Base-by-base conservation (phyloP, 2,797 vertebrate species). In the Parotocinclus haroldoi region DNA sequence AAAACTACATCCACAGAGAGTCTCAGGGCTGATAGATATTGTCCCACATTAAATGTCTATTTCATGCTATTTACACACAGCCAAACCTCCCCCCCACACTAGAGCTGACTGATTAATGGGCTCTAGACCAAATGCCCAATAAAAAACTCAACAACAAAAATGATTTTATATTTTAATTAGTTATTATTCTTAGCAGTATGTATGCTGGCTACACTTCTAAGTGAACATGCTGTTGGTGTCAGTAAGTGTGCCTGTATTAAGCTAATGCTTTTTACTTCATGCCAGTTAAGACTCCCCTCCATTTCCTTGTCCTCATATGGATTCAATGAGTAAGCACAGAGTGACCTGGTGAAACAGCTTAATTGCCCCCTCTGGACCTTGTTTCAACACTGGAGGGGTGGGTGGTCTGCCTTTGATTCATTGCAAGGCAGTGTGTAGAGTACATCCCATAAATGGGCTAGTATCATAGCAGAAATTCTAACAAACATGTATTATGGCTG, bases 401-500 rank as follows among this genome's bases (percentile, higher is more conserved):
- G 86, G 85, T 88, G 85, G 85, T 86, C 86, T 57, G 12, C n/a
- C 66, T 57, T 51, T 52, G 46, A 70, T 63, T 63, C 75, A 68
- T 61, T 42, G 58, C 68, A 68, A 58, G 58, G 60, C 53, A 66
- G 54, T 59, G 39, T 70, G 61, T 56, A 69, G 66, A 45, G 9
- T 17, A 69, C 64, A 72, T 78, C 54, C 66, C 58, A 75, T 72
- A 73, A 75, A 76, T 57, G 66, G 65, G 13, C 65, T 68, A 80
- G 68, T 27, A 27, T 27, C 27, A 27, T 27, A 27, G 2, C 27
- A 27, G 5, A 70, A 75, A 44, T 44, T 9, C 2, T 9, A 49
- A 71, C 81, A 58, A 71, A 75, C 71, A 66, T 63, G 61, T 57
- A 63, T 51, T 54, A 55, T 68, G 54, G 13, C 27, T 49, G 64